A percentile compares a stretch with the other conserved stretches of the same genome.
Conservation (phyloP, 2,888 invertebrate species). For the Orthonevra nobilis region DNA sequence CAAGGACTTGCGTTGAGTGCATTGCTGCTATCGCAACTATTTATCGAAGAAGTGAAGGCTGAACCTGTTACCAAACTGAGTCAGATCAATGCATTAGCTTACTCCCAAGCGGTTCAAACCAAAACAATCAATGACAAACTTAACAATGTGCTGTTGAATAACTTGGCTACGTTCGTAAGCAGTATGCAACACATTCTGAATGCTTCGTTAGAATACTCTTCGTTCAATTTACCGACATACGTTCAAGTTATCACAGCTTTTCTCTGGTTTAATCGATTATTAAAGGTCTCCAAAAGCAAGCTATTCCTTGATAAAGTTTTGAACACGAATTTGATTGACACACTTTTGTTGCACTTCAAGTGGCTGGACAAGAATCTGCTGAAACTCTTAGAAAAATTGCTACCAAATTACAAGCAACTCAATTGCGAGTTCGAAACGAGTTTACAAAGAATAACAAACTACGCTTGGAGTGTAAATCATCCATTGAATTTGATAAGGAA, state of each 20-base stretch:
- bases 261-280: constrained; percentile 77
- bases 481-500: constrained; percentile 76
- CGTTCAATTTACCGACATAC: constrained; percentile 73
- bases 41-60: constrained; percentile 72
- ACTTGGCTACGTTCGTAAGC: constrained; percentile 74
- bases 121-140: constrained; percentile 75
- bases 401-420: constrained; percentile 62
- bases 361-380: constrained; percentile 87
- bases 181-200: constrained; percentile 70
- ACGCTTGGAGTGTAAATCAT: constrained; percentile 73
- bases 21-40: constrained; percentile 72
- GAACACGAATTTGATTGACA: constrained; percentile 82
- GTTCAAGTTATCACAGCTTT: constrained; percentile 73
- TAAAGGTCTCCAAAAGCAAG: constrained; percentile 73
- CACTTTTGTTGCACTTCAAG: constrained; percentile 86
- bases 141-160: constrained; percentile 75
- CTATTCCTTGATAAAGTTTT: constrained; percentile 77
- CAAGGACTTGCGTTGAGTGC: constrained; percentile 73
- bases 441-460: constrained; percentile 72
- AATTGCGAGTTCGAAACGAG: constrained; percentile 69
- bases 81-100: constrained; percentile 75
- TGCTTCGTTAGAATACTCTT: constrained; percentile 70
- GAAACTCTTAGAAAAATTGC: constrained; percentile 62
- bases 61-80: constrained; percentile 71
- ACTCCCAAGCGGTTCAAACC: constrained; percentile 76